Evolutionary conservation across 2,888 invertebrate genomes (phyloP).

Genomic region (Panorpa germanica): DNA sequence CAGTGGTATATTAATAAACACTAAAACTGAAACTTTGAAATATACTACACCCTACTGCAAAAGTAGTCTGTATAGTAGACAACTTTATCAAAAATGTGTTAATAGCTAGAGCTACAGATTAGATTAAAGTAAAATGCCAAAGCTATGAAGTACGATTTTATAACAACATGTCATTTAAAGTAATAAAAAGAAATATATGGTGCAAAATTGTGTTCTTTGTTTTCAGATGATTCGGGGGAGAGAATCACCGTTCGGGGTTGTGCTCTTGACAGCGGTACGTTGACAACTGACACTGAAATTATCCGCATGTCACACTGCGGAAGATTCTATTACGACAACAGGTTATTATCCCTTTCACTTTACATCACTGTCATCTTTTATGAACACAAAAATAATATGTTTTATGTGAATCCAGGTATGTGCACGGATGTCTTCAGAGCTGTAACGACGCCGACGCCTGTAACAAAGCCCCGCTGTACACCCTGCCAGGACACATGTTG

Average conservation of each 20-base stretch:
- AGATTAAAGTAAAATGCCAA: no score
- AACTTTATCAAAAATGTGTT: no score
- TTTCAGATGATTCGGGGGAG: conserved; percentile 57
- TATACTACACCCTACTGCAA: no score
- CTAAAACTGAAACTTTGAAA: no score
- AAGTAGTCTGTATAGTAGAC: no score
- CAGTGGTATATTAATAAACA: no score
- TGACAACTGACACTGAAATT: conserved; percentile 91
- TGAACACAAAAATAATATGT: background rate
- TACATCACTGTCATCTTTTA: background rate
- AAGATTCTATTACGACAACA: conserved; percentile 72
- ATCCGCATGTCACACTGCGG: conserved; percentile 97
- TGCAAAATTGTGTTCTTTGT: conserved; percentile 5
- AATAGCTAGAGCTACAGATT: no score
- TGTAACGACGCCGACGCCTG: conserved; percentile 88
- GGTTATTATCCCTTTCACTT: conserved; percentile 26
- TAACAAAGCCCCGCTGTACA: conserved; percentile 36
- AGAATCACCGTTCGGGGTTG: conserved; percentile 81
- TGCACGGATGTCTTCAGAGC: conserved; percentile 84
- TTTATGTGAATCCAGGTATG: conserved; percentile 39
- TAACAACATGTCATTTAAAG: background rate
- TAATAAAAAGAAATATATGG: conserved; percentile 1
- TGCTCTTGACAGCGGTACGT: conserved; percentile 86
- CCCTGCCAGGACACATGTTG: no score
- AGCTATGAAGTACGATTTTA: no score